phyloP scores from a whole-genome alignment of 1,140 invertebrate genomes.

The Bombus consobrinus region DNA sequence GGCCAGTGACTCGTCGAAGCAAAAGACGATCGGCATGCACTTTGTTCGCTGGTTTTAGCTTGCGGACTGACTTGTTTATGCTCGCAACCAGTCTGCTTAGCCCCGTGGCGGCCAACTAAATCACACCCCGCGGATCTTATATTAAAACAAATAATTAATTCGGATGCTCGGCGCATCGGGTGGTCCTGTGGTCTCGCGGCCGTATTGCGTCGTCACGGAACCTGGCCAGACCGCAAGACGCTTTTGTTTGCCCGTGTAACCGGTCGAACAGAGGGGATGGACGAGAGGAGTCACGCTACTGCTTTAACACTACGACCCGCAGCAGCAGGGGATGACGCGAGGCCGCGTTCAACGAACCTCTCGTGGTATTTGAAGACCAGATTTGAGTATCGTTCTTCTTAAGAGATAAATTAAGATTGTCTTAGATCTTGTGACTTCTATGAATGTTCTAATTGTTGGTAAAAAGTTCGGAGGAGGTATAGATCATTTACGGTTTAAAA shows the following conservation, averaged over 20 bases:
- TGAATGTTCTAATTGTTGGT: neutral
- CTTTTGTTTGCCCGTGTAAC: constrained; percentile 53
- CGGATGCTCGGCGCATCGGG: constrained; percentile 78
- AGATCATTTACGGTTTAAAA: neutral
- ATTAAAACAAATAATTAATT: constrained; percentile 84
- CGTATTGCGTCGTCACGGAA: constrained; percentile 39
- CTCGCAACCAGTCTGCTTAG: constrained; percentile 70
- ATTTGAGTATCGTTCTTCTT: too few species aligned
- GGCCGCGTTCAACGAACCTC: constrained; percentile 32
- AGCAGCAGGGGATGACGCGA: constrained; percentile 57
- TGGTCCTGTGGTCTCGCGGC: constrained; percentile 70
- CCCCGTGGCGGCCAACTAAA: constrained; percentile 77
- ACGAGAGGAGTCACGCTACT: constrained; percentile 55
- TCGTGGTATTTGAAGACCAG: constrained; percentile 3
- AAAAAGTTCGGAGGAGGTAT: neutral
- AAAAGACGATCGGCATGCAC: constrained; percentile 11
- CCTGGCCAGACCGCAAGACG: constrained; percentile 35
- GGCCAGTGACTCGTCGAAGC: constrained; percentile 7
- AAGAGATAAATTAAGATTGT: too few species aligned
- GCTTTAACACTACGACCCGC: constrained; percentile 64
- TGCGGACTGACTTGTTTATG: constrained; percentile 77
- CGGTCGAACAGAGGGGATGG: constrained; percentile 13
- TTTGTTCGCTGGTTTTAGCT: constrained; percentile 16
- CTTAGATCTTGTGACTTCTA: too few species aligned
- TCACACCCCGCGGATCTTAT: constrained; percentile 81